Evolutionary conservation across 2,888 invertebrate species (phyloP).

Genomic region (Graphium colonna): DNA sequence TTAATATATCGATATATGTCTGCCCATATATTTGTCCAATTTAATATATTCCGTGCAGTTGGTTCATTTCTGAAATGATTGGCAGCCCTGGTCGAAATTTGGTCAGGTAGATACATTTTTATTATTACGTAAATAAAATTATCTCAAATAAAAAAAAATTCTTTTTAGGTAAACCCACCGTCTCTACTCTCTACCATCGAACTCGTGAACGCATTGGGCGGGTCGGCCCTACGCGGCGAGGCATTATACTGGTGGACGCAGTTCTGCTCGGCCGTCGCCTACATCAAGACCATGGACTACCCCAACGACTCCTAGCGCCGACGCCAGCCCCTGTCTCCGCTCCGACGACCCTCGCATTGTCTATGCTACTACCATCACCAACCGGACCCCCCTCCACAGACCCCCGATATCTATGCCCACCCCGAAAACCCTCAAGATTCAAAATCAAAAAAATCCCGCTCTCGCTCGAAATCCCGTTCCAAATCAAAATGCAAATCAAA

Average conservation of each 20-base stretch:
- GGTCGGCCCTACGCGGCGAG: slow-evolving; percentile 90
- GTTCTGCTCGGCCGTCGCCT: slow-evolving; percentile 97
- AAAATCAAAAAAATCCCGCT: background rate
- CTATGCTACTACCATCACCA: background rate
- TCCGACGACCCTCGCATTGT: slow-evolving; percentile 30
- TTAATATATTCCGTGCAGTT: too few relatives aligned
- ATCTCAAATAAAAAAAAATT: too few relatives aligned
- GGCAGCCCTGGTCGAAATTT: too few relatives aligned
- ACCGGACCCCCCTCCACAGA: background rate
- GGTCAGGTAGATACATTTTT: too few relatives aligned
- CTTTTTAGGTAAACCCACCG: slow-evolving; percentile 97
- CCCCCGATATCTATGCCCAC: background rate
- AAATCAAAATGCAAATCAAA: background rate
- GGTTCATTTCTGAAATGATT: too few relatives aligned
- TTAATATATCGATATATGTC: too few relatives aligned
- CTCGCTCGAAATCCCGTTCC: background rate
- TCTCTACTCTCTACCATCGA: slow-evolving; percentile 96
- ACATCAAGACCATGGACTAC: slow-evolving; percentile 98
- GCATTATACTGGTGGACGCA: slow-evolving; percentile 99
- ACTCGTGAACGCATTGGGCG: slow-evolving; percentile 96
- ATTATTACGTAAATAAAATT: too few relatives aligned
- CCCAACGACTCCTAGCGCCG: slow-evolving; percentile 62
- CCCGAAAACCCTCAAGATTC: background rate
- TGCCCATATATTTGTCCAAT: too few relatives aligned
- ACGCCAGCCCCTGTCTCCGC: too few relatives aligned